Percentiles rank a stretch among this genome's conserved stretches.
Evolutionary conservation across 2,888 invertebrate genomes (phyloP).

Genomic region (Cantharis flavilabris): DNA sequence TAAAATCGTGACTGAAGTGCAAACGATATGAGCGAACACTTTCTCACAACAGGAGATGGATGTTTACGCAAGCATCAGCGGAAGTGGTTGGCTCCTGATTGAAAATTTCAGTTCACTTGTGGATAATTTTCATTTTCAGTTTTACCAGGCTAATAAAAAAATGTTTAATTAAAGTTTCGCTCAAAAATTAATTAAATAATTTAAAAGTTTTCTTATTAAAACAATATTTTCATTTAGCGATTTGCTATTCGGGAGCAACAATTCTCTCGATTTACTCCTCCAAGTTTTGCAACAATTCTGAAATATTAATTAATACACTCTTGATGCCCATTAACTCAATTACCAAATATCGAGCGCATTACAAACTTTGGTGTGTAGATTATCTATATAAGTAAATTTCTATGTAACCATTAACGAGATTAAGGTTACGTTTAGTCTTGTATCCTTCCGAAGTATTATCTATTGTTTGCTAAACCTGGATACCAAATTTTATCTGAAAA

Average conservation of each 20-base stretch:
- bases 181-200: background rate
- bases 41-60: background rate
- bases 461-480: background rate
- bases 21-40: background rate
- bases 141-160: background rate
- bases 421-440: slow-evolving; percentile 1
- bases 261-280: background rate
- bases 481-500: background rate
- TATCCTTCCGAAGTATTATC: background rate
- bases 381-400: slow-evolving; percentile 3
- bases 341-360: background rate
- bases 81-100: background rate
- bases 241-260: background rate
- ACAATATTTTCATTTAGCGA: background rate
- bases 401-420: slow-evolving; percentile 1
- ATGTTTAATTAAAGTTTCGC: background rate
- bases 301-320: background rate
- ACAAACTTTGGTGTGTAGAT: background rate
- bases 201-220: background rate
- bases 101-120: background rate
- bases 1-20: background rate
- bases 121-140: background rate
- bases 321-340: slow-evolving; percentile 1
- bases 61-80: background rate
- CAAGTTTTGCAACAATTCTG: background rate